phyloP scores from a whole-genome alignment of 2,888 invertebrate genomes.

The Lepidonotus clava region DNA sequence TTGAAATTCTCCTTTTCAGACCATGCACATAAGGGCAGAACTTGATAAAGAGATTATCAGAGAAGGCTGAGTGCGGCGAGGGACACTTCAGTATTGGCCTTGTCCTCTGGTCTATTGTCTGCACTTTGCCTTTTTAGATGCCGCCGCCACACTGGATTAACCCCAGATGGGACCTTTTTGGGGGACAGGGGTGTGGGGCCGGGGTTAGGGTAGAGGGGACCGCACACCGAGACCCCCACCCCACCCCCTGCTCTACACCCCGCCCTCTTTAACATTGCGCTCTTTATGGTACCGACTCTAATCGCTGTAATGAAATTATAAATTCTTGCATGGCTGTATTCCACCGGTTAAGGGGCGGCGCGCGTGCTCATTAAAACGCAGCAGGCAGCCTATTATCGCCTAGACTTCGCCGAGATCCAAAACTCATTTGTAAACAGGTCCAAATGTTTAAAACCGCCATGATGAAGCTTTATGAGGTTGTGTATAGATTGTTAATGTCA shows the following conservation, averaged over 20 bases:
- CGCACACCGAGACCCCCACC: too few relatives aligned
- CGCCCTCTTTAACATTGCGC: neutral
- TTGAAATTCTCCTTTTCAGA: too few relatives aligned
- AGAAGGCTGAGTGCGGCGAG: neutral
- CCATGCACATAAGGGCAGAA: too few relatives aligned
- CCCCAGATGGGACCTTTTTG: neutral
- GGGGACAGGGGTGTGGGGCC: neutral
- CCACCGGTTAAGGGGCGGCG: neutral
- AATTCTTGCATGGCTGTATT: conserved; percentile 18
- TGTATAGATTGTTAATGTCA: neutral
- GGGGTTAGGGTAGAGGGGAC: neutral
- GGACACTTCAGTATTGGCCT: neutral
- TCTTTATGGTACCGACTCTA: neutral
- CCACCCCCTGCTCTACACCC: too few relatives aligned
- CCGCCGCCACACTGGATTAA: neutral
- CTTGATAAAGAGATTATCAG: too few relatives aligned
- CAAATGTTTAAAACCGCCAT: neutral
- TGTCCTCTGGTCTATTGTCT: neutral
- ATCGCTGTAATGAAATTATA: conserved; percentile 49
- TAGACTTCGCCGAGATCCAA: neutral
- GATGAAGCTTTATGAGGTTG: neutral
- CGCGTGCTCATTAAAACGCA: conserved; percentile 5
- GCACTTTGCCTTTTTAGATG: neutral
- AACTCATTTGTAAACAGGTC: conserved; percentile 12
- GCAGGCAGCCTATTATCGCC: conserved; percentile 1